These are phyloP conservation scores for Girardia tigrina DNA, from an alignment of 2,888 invertebrate species.

Conservation along the genomic window DNA sequence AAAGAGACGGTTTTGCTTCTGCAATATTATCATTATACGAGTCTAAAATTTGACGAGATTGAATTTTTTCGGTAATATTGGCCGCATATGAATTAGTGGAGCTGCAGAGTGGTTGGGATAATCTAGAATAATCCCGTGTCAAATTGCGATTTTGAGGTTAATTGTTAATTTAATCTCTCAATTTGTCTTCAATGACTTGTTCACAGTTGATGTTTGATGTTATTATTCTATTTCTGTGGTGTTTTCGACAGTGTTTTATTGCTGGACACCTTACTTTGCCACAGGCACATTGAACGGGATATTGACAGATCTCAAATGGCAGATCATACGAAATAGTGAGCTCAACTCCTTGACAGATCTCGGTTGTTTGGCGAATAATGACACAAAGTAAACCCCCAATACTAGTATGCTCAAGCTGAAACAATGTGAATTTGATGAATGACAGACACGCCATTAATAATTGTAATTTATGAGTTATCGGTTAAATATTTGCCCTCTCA, in stretches of 20 bases:
- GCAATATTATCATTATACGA: background rate
- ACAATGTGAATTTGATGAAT: too few species aligned
- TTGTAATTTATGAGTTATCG: too few species aligned
- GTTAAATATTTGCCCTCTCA: too few species aligned
- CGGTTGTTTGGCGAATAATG: slow-evolving; percentile 20
- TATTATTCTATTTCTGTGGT: background rate
- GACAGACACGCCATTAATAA: too few species aligned
- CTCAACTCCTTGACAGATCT: slow-evolving; percentile 32
- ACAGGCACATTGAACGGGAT: slow-evolving; percentile 36
- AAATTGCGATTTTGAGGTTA: too few species aligned
- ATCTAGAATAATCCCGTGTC: too few species aligned
- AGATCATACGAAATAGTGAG: slow-evolving; percentile 35
- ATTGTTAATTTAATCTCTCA: background rate
- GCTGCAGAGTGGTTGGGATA: background rate
- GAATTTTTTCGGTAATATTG: background rate
- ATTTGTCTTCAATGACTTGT: slow-evolving; percentile 23
- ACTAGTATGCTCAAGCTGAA: slow-evolving; percentile 29
- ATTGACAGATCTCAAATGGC: slow-evolving; percentile 29
- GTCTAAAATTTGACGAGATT: background rate
- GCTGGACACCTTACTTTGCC: slow-evolving; percentile 32
- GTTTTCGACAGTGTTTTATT: background rate
- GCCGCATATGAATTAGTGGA: background rate
- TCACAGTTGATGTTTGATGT: slow-evolving; percentile 1
- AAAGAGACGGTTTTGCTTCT: background rate
- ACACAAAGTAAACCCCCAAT: slow-evolving; percentile 25